Evolutionary conservation across 2,113 vertebrate genomes (phyloP).

Genomic region (Gallinago media): DNA sequence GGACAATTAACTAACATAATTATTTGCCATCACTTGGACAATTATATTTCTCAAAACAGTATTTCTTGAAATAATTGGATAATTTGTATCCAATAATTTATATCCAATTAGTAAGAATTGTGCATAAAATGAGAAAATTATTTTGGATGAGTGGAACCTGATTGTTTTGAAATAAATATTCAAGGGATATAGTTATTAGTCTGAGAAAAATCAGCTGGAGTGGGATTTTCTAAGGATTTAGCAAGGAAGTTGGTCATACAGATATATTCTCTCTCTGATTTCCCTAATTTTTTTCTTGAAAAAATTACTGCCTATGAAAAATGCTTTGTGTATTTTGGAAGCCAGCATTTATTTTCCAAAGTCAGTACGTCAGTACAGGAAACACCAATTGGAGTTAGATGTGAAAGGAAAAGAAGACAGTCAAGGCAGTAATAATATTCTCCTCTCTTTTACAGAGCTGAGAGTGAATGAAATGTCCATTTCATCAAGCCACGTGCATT

Average conservation of each 20-base stretch:
- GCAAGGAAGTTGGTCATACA: background rate
- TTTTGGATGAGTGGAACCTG: constrained; percentile 6
- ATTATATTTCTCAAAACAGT: background rate
- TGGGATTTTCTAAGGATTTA: background rate
- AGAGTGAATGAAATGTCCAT: background rate
- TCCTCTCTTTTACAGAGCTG: background rate
- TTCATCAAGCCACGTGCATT: background rate
- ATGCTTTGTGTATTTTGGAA: background rate
- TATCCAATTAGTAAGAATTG: background rate
- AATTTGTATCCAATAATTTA: constrained; percentile 14
- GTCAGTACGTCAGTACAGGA: background rate
- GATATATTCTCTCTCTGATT: background rate
- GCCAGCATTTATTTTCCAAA: background rate
- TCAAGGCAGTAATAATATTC: background rate
- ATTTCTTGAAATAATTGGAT: constrained; percentile 17
- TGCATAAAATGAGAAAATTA: constrained; percentile 19
- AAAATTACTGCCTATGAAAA: background rate
- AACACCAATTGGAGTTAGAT: background rate
- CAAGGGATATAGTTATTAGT: background rate
- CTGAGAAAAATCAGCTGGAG: background rate
- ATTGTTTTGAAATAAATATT: constrained; percentile 37
- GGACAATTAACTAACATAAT: background rate
- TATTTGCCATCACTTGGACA: constrained; percentile 2
- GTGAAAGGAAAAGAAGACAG: background rate
- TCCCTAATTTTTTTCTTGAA: background rate